These are phyloP conservation scores for Osedax fenrisi DNA, from an alignment of 2,888 invertebrate genomes.

Conservation along the genomic window DNA sequence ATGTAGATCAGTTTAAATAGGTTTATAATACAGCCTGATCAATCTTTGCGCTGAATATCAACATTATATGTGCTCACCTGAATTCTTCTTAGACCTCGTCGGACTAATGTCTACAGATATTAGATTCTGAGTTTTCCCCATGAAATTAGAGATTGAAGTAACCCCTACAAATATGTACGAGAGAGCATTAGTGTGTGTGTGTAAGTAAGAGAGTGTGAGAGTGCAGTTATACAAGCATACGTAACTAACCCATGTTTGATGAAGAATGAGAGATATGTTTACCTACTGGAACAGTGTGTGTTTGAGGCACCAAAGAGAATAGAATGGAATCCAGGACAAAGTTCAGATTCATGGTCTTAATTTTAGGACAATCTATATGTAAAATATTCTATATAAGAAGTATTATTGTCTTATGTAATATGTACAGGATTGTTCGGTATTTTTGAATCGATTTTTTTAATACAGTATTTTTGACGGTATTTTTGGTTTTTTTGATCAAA, in stretches of 20 bases:
- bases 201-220: too few relatives aligned
- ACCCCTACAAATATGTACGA: background rate
- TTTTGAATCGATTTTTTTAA: too few relatives aligned
- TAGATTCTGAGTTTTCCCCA: background rate
- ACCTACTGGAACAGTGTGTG: background rate
- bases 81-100: background rate
- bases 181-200: too few relatives aligned
- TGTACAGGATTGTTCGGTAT: too few relatives aligned
- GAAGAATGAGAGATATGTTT: background rate
- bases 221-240: background rate
- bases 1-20: too few relatives aligned
- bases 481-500: too few relatives aligned
- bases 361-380: conserved; percentile 56
- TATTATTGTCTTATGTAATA: background rate
- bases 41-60: too few relatives aligned
- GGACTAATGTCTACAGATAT: background rate
- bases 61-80: background rate
- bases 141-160: background rate
- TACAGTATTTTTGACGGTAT: too few relatives aligned
- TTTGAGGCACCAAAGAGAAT: conserved; percentile 63
- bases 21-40: too few relatives aligned
- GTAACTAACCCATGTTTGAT: background rate
- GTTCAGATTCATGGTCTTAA: conserved; percentile 76
- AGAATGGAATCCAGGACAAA: conserved; percentile 79
- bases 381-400: background rate